Conservation (phyloP, 2,113 vertebrate genomes). For the Phrynosoma platyrhinos region DNA sequence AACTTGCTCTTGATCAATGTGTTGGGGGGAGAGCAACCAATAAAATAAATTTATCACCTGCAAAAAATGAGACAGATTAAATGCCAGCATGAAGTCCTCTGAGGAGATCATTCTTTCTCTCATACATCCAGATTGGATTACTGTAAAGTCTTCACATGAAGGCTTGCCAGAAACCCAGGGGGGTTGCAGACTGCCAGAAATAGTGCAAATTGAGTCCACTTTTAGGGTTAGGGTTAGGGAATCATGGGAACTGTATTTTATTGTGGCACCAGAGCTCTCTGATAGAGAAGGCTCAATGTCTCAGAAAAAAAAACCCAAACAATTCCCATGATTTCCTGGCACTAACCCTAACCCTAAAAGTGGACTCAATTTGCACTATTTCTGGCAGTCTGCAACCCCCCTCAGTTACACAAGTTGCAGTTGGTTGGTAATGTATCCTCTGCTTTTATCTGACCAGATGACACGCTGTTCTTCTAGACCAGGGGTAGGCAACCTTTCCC, state of each 20-base stretch:
- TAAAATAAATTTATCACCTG: conserved; percentile 34
- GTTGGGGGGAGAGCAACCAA: conserved; percentile 29
- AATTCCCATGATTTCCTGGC: too few relatives aligned
- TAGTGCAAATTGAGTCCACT: too few relatives aligned
- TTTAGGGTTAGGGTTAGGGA: too few relatives aligned
- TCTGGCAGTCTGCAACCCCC: too few relatives aligned
- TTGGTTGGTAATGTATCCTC: neutral
- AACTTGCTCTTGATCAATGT: conserved; percentile 21
- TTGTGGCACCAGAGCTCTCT: too few relatives aligned
- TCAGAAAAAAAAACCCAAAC: too few relatives aligned
- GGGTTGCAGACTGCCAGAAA: too few relatives aligned
- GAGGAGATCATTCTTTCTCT: neutral
- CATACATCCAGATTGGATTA: conserved; percentile 8
- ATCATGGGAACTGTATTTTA: too few relatives aligned
- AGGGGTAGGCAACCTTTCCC: too few relatives aligned
- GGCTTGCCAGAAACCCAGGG: conserved; percentile 48
- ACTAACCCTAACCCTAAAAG: too few relatives aligned
- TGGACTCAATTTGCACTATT: too few relatives aligned
- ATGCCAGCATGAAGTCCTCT: conserved; percentile 9
- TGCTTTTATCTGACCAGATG: neutral
- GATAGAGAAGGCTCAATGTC: too few relatives aligned
- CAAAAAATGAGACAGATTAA: conserved; percentile 39
- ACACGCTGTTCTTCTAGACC: neutral
- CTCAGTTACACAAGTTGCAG: neutral
- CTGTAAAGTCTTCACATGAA: conserved; percentile 20